phyloP scores from a whole-genome alignment of 2,888 invertebrate species.

The Xanthia togata region DNA sequence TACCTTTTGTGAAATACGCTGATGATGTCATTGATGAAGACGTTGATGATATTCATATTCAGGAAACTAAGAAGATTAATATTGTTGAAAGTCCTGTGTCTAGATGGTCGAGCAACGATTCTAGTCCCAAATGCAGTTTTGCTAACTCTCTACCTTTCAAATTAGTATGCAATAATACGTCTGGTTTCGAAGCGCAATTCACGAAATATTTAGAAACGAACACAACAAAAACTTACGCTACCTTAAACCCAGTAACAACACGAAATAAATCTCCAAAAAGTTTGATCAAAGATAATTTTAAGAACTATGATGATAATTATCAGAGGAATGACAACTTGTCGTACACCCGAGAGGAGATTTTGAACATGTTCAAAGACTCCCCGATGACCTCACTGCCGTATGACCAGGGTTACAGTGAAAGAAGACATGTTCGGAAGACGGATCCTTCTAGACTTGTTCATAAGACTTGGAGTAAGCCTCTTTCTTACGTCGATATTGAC shows the following conservation, averaged over 20 bases:
- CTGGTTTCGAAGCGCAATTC: conserved; percentile 84
- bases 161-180: conserved; percentile 82
- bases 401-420: conserved; percentile 76
- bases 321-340: conserved; percentile 74
- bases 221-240: conserved; percentile 77
- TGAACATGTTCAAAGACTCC: conserved; percentile 87
- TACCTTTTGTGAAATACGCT: conserved; percentile 83
- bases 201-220: conserved; percentile 82
- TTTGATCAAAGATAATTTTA: conserved; percentile 76
- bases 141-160: conserved; percentile 84
- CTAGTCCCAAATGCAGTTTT: conserved; percentile 81
- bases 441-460: conserved; percentile 82
- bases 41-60: conserved; percentile 59
- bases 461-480: conserved; percentile 76
- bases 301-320: conserved; percentile 66
- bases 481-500: conserved; percentile 77
- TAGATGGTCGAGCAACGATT: conserved; percentile 72
- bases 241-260: conserved; percentile 74
- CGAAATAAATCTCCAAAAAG: conserved; percentile 81
- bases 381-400: conserved; percentile 83
- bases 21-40: conserved; percentile 73
- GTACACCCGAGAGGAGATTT: conserved; percentile 83
- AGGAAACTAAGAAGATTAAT: conserved; percentile 77
- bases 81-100: conserved; percentile 83
- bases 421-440: conserved; percentile 84